Evolutionary conservation across 2,797 vertebrate genomes (phyloP).

Genomic region (Anguilla pacifica): DNA sequence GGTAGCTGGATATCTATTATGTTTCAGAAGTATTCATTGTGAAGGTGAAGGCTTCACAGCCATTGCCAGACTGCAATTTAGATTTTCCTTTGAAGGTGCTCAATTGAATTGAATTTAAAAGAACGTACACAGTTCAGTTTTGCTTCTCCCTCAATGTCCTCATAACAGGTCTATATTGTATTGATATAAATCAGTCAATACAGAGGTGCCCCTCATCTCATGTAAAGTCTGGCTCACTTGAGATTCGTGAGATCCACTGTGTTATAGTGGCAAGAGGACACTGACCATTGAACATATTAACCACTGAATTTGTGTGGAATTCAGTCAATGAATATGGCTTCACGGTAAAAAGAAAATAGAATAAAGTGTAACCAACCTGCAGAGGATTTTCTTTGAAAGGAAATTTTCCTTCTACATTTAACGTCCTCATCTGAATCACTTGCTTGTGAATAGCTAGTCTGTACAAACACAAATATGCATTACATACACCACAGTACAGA

Average conservation of each 20-base stretch:
- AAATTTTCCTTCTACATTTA: constrained; percentile 78
- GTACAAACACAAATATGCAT: constrained; percentile 49
- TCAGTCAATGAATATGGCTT: constrained; percentile 33
- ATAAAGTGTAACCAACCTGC: constrained; percentile 76
- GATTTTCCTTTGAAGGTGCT: too few relatives aligned
- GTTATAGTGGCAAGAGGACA: neutral
- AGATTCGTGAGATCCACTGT: neutral
- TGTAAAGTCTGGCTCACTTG: too few relatives aligned
- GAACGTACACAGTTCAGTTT: neutral
- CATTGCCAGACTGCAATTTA: too few relatives aligned
- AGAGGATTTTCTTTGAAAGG: constrained; percentile 81
- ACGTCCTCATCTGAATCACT: constrained; percentile 73
- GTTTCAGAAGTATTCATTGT: too few relatives aligned
- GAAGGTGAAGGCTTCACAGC: too few relatives aligned
- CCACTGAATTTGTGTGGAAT: constrained; percentile 5
- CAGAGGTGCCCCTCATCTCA: too few relatives aligned
- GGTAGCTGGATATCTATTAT: neutral
- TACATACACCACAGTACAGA: neutral
- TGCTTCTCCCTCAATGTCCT: neutral
- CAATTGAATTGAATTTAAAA: too few relatives aligned
- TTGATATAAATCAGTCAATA: neutral
- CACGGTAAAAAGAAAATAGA: constrained; percentile 10
- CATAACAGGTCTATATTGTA: neutral
- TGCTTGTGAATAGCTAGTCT: constrained; percentile 67
- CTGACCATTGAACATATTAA: neutral